Base-by-base conservation (phyloP, 2,888 invertebrate genomes). In the Hedya salicella region DNA sequence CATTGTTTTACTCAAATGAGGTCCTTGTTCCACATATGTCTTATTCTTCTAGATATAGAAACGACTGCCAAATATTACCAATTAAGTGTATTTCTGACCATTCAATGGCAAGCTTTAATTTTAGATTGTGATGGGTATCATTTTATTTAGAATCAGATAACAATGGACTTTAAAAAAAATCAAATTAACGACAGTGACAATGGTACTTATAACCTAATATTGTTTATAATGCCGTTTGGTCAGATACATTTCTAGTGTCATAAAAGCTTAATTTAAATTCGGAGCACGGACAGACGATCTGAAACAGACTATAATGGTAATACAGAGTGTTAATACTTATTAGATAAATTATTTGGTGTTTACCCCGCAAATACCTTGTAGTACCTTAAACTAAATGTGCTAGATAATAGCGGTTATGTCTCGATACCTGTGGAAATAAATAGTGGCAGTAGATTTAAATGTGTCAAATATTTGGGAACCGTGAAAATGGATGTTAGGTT, bases 1-100 rank as follows among this genome's bases (percentile, higher is more conserved):
- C 30, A 21, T 53, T 19, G 57, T 19, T 56, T 52, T 59, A 44
- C n/a, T 42, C 57, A 52, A 36, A 32, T 53, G 44, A 54, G 25
- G 64, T 64, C 63, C 63, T 63, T 60, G 65, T 65, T 65, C 65
- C 65, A n/a, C 13, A 6, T 42, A 57, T 32, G 8, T 50, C 25
- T 25, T 25, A 17, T 64, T 42, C 17, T 42, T 30, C 17, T 65
- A 64, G 64, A 16, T 52, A 46, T 64, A 64, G 65, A 60, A 46
- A 60, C 36, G 52, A 65, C 65, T 65, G 65, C 59, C 52, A 59
- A 44, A 53, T 17, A 16, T 49, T 42, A 65, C 39, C 46, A 65
- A 46, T 6, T 64, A 57, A 64, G 52, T 59, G 59, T 30, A 53
- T 40, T 25, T 36, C 50, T 59, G 36, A 64, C 36, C 14, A 21